Evolutionary conservation across 30 jellyfish, hydroid and myxozoan genomes (phyloP), one percentile per base, ranked within the genome.

Genomic region (Catostylus mosaicus): DNA sequence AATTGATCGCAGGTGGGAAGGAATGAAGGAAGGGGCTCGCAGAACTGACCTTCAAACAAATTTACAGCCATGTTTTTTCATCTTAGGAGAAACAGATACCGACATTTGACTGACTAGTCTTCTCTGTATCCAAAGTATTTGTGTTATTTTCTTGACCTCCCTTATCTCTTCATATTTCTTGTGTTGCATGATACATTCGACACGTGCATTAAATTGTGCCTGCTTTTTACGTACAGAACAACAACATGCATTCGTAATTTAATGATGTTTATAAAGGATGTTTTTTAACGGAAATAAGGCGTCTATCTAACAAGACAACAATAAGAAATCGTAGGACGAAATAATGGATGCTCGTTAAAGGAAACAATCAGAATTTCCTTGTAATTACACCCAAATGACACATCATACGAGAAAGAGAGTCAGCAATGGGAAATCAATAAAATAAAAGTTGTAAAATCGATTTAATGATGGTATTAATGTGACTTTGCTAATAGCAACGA

Each of bases 261-360:
- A 16, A 59, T 11, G 71, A 59, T 59, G 71, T 59, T 59, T 59
- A 19, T 59, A 35, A 59, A 59, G 38, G 37, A 4, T 59, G 71
- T 59, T 59, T 59, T 43, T 59, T 27, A 59, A n/a, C 38, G 71
- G 71, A 59, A 22, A 50, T 50, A 27, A 50, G 63, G 63, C 63
- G 63, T 18, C 63, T 18, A 50, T 50, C 63, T 2, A 50, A 4
- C 24, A 8, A 50, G 18, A 50, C 27, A 27, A 50, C 63, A 50
- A 50, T 50, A 50, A 16, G 27, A 3, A 3, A 18, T 7, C 36
- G 26, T 59, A 24, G 12, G 71, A 59, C 26, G n/a, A 26, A 16
- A 26, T 22, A 59, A 12, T 22, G 71, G 38, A 4, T 59, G 71
- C 71, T 59, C 71, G 26, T 59, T 24, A 59, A 59, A 59, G 71